A percentile compares a stretch with the other conserved stretches of the same genome.
phyloP scores from a whole-genome alignment of 2,113 vertebrate genomes.

The Psittacula cyanocephala region DNA sequence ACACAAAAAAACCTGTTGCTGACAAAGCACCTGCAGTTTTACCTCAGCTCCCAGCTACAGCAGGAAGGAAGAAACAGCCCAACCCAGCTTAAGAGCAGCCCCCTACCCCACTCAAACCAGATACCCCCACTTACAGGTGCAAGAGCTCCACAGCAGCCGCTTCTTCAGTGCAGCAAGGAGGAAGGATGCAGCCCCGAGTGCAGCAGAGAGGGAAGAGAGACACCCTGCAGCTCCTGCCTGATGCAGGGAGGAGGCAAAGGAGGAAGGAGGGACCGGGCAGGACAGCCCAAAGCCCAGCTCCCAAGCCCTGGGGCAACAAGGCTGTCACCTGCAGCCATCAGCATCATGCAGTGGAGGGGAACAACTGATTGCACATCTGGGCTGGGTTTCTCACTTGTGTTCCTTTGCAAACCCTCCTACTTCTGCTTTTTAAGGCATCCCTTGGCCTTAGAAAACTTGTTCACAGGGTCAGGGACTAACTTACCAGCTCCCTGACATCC shows the following conservation, averaged over 20 bases:
- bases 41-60: neutral
- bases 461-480: neutral
- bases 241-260: neutral
- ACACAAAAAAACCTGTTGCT: neutral
- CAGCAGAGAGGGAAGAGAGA: neutral
- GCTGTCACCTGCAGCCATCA: neutral
- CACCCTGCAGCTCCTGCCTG: neutral
- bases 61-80: neutral
- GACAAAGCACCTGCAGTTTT: neutral
- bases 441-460: neutral
- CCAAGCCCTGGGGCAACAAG: neutral
- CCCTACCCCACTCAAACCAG: neutral
- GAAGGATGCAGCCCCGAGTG: neutral
- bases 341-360: fast-evolving
- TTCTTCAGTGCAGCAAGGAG: neutral
- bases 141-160: neutral
- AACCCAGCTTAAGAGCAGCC: neutral
- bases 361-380: too few species aligned
- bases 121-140: neutral
- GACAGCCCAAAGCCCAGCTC: neutral
- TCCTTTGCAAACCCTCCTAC: neutral
- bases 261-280: neutral
- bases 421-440: neutral
- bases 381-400: fast-evolving
- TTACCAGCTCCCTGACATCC: neutral